These are phyloP conservation scores for Cylindroiulus punctatus DNA, from an alignment of 2,888 invertebrate genomes.

Conservation along the genomic window DNA sequence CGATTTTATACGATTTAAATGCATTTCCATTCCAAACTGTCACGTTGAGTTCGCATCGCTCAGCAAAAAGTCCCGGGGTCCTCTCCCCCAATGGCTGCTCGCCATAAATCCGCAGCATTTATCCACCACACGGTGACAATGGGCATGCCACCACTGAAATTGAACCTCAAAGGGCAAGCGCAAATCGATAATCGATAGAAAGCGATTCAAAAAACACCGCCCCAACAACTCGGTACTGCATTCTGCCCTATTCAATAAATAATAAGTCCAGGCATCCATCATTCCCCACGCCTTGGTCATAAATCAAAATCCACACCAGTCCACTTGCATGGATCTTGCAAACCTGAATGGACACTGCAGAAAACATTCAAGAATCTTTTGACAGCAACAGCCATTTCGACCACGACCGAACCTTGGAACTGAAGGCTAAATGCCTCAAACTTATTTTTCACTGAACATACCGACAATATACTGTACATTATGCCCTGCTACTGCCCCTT, in stretches of 20 bases:
- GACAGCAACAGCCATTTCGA: too few relatives aligned
- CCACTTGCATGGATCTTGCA: background rate
- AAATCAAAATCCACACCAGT: background rate
- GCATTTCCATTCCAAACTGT: background rate
- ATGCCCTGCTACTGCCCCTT: too few relatives aligned
- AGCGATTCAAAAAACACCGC: background rate
- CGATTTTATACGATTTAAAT: background rate
- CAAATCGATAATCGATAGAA: background rate
- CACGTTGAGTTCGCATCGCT: background rate
- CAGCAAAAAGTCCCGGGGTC: background rate
- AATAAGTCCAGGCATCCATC: background rate
- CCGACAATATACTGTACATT: too few relatives aligned
- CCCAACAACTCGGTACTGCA: background rate
- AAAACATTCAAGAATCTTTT: too few relatives aligned
- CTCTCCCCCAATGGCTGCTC: background rate
- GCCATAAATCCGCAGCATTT: background rate
- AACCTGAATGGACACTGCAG: too few relatives aligned
- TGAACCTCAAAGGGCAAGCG: background rate
- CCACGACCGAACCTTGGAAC: too few relatives aligned
- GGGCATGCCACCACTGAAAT: background rate
- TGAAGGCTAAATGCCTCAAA: too few relatives aligned
- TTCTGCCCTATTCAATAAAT: background rate
- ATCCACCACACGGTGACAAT: background rate
- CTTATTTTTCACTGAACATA: too few relatives aligned
- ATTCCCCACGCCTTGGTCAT: background rate